Base-by-base conservation (phyloP, 2,888 invertebrate species). In the Orchesellides sinensis region DNA sequence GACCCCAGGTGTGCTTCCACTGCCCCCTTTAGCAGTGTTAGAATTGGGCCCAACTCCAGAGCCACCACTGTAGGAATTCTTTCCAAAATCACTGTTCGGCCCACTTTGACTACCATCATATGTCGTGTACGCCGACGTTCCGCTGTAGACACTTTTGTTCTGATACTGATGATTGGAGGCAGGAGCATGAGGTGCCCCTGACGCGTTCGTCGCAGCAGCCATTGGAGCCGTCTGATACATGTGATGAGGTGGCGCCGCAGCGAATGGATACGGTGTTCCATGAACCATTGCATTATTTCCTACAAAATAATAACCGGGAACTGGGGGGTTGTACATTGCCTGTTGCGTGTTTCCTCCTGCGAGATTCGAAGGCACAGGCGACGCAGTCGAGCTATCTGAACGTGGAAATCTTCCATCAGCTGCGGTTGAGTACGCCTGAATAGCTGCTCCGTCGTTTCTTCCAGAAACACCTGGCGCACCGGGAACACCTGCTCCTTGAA, bases 1-100 rank as follows among this genome's bases (percentile, higher is more conserved):
- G 82, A 83, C 86, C 77, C 84, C 93, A 92, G 66, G 93, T 92
- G 77, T 93, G 70, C 89, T 91, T 89, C 89, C 88, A 69, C 88
- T 81, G 3, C 88, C 87, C 19, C 87, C 88, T 47, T 87, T 86
- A 25, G 84, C 85, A 21, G 86, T 77, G 68, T 83, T 85, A 56
- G 88, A 84, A 83, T 86, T 86, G 40, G 86, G 85, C 25, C 84
- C 86, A 56, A 85, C 87, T 29, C 86, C 86, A 5, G 84, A 82
- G 14, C 85, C 85, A 40, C 86, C 85, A 66, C 85, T 74, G 59
- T 86, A 86, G 72, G 86, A 87, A 84, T 83, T 86, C 54, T 86
- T 87, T 21, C 84, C 81, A 72, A 83, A 87, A 74, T 86, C 87
- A 81, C 81, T 84, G 66, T 77, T 82, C 0, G 85, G 86, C 77